Conservation (phyloP, 2,888 invertebrate genomes). For the Rosalia funebris region DNA sequence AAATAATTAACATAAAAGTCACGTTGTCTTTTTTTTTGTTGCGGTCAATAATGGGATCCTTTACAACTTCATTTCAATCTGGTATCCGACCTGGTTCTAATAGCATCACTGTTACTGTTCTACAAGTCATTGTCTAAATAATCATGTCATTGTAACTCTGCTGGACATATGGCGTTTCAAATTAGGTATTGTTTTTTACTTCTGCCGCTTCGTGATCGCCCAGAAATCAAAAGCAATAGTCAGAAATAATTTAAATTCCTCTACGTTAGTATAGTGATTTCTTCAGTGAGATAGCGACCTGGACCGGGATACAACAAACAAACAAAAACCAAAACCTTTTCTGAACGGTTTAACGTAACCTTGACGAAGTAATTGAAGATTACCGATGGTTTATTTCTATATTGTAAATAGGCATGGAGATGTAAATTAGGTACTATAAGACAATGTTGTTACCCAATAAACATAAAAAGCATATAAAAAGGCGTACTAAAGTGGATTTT, state of each 20-base stretch:
- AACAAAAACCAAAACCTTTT: conserved; percentile 10
- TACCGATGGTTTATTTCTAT: neutral
- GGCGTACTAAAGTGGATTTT: conserved; percentile 13
- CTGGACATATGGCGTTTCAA: neutral
- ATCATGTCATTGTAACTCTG: conserved; percentile 2
- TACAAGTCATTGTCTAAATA: conserved; percentile 1
- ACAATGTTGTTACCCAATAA: conserved; percentile 18
- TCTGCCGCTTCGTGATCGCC: neutral
- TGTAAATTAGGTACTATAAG: conserved; percentile 14
- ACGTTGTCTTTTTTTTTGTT: neutral
- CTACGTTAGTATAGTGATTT: neutral
- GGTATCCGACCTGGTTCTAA: neutral
- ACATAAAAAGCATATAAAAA: conserved; percentile 15
- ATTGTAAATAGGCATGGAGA: conserved; percentile 1
- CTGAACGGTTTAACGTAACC: conserved; percentile 2
- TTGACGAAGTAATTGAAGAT: conserved; percentile 1
- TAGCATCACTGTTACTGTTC: neutral
- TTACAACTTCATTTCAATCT: neutral
- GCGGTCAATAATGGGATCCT: neutral
- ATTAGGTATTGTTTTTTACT: neutral
- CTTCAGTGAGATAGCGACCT: neutral
- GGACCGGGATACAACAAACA: neutral
- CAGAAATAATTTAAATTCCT: conserved; percentile 1
- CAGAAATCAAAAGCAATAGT: neutral
- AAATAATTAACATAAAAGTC: neutral